phyloP scores from a whole-genome alignment of 2,797 vertebrate species.

The Melanotaenia boesemani region DNA sequence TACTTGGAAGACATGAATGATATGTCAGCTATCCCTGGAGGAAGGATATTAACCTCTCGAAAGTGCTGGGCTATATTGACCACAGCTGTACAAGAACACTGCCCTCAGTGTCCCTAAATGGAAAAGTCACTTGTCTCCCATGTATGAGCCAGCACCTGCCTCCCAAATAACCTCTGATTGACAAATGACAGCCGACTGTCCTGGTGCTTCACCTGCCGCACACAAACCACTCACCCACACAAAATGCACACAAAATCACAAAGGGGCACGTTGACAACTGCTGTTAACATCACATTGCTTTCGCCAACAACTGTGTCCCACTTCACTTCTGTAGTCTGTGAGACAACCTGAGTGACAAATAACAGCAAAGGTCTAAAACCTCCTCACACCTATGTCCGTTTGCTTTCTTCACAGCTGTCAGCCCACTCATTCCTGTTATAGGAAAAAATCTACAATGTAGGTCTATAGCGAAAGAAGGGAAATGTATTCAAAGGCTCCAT shows the following conservation, averaged over 20 bases:
- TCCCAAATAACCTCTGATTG: conserved; percentile 58
- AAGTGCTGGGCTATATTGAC: conserved; percentile 30
- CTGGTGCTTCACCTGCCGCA: conserved; percentile 22
- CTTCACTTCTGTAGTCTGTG: conserved; percentile 58
- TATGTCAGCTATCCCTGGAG: conserved; percentile 39
- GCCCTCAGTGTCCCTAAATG: conserved; percentile 23
- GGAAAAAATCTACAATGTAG: conserved; percentile 31
- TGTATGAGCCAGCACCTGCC: conserved; percentile 27
- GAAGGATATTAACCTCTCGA: conserved; percentile 56
- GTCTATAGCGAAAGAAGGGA: conserved; percentile 1
- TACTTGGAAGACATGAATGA: conserved; percentile 7
- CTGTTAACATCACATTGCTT: conserved; percentile 66
- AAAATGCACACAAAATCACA: conserved; percentile 51
- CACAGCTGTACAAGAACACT: conserved; percentile 17
- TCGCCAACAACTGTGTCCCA: conserved; percentile 62
- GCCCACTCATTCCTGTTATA: not conserved
- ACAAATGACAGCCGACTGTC: conserved; percentile 61
- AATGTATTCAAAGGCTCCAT: not conserved
- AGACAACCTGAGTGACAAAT: conserved; percentile 65
- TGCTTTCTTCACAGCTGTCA: conserved; percentile 28
- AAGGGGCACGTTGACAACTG: conserved; percentile 61
- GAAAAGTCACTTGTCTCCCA: conserved; percentile 29
- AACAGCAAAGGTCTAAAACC: conserved; percentile 57
- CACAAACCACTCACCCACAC: conserved; percentile 36
- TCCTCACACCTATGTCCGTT: conserved; percentile 45